These are phyloP conservation scores for Anolis apletophallus DNA, from an alignment of 2,797 vertebrate genomes.

Conservation along the genomic window DNA sequence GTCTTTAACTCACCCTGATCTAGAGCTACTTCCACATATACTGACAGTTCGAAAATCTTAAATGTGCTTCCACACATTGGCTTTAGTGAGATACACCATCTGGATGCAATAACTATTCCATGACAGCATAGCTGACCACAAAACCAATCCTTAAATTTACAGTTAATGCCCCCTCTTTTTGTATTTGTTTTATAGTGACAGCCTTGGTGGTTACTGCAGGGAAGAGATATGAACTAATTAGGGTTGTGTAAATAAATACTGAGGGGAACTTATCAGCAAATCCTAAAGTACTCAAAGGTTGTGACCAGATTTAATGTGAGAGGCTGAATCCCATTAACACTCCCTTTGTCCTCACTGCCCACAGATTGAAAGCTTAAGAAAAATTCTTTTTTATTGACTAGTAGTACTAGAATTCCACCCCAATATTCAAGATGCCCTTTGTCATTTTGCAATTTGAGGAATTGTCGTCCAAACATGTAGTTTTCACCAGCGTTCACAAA, in stretches of 20 bases:
- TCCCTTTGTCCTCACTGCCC: not conserved
- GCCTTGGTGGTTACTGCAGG: rapidly evolving
- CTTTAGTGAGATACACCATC: constrained; percentile 17
- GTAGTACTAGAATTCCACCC: too few relatives aligned
- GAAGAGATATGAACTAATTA: not conserved
- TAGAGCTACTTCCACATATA: constrained; percentile 30
- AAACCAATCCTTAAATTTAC: constrained; percentile 32
- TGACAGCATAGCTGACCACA: constrained; percentile 47
- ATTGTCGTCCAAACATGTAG: too few relatives aligned
- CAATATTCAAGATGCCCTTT: too few relatives aligned
- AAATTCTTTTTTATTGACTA: too few relatives aligned
- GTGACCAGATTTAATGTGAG: not conserved
- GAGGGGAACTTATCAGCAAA: not conserved
- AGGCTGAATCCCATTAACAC: not conserved
- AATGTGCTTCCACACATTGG: not conserved
- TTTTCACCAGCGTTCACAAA: not conserved
- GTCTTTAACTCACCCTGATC: constrained; percentile 49
- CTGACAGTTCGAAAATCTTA: not conserved
- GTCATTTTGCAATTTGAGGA: too few relatives aligned
- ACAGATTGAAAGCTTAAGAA: not conserved
- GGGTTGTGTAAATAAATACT: not conserved
- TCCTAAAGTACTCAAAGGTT: not conserved
- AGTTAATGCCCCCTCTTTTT: not conserved
- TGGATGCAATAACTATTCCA: constrained; percentile 36
- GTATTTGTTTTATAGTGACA: not conserved